phyloP scores from a whole-genome alignment of 2,888 invertebrate genomes.

The Pyrrhia umbra region DNA sequence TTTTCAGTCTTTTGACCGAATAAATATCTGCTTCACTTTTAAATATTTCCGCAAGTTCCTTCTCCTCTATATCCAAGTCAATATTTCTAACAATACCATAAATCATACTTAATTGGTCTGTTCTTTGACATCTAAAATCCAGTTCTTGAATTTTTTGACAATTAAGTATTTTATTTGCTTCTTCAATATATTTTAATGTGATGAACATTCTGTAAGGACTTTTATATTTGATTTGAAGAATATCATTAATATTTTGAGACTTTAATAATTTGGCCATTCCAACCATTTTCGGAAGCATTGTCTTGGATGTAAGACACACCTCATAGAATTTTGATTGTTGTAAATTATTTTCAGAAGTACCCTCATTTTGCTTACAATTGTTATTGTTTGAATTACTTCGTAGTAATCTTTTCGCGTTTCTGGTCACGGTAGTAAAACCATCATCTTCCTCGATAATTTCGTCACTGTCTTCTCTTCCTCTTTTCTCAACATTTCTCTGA shows the following conservation, averaged over 20 bases:
- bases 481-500: neutral
- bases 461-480: neutral
- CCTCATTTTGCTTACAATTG: neutral
- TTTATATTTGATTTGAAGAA: constrained; percentile 7
- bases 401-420: neutral
- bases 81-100: constrained; percentile 1
- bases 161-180: neutral
- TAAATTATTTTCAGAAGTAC: neutral
- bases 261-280: constrained; percentile 11
- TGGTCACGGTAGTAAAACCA: neutral
- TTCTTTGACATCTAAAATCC: constrained; percentile 3
- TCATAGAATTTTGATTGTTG: neutral
- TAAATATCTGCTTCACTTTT: neutral
- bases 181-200: neutral
- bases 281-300: constrained; percentile 1
- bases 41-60: neutral
- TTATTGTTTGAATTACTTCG: neutral
- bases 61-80: constrained; percentile 6
- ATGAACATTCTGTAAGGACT: constrained; percentile 6
- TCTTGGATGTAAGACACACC: constrained; percentile 3
- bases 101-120: neutral
- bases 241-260: too few species aligned
- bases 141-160: neutral
- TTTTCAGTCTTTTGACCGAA: constrained; percentile 2
- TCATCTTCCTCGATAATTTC: neutral